Percentiles rank a stretch among this genome's conserved stretches.
Conservation (phyloP, 1,140 invertebrate genomes). For the Aethina tumida region DNA sequence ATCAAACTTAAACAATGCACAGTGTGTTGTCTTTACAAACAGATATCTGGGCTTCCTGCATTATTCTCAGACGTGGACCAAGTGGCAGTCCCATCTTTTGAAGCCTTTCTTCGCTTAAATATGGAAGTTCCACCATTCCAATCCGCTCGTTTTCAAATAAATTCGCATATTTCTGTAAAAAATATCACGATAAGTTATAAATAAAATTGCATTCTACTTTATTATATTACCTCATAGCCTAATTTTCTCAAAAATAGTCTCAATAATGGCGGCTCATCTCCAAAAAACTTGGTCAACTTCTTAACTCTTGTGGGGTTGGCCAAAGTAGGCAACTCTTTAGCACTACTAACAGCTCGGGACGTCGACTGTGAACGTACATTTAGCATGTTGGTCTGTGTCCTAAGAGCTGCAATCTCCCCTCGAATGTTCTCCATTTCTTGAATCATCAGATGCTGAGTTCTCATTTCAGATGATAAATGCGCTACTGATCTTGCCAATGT, state of each 20-base stretch:
- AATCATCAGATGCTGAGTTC: slow-evolving; percentile 81
- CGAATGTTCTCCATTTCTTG: slow-evolving; percentile 84
- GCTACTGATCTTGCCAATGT: slow-evolving; percentile 86
- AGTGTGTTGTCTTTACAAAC: slow-evolving; percentile 46
- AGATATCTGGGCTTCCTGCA: slow-evolving; percentile 77
- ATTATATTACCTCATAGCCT: slow-evolving; percentile 72
- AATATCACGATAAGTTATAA: not conserved
- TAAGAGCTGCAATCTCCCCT: slow-evolving; percentile 68
- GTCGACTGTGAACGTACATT: slow-evolving; percentile 46
- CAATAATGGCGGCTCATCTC: slow-evolving; percentile 83
- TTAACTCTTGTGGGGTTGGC: slow-evolving; percentile 77
- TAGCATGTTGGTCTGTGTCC: slow-evolving; percentile 54
- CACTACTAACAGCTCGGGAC: slow-evolving; percentile 31
- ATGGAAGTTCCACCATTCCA: slow-evolving; percentile 85
- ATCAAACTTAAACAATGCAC: slow-evolving; percentile 35
- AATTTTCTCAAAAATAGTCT: slow-evolving; percentile 83
- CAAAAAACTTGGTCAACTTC: slow-evolving; percentile 85
- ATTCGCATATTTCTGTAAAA: slow-evolving; percentile 74
- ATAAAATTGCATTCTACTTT: not conserved
- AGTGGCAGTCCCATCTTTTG: slow-evolving; percentile 83
- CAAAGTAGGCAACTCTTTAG: slow-evolving; percentile 52
- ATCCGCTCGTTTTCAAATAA: slow-evolving; percentile 82
- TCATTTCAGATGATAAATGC: slow-evolving; percentile 84
- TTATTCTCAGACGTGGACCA: slow-evolving; percentile 76
- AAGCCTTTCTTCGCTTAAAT: slow-evolving; percentile 80